Percentiles rank a stretch among this genome's conserved stretches.
Conservation (phyloP, 1,140 invertebrate genomes). For the Bombus vancouverensis region DNA sequence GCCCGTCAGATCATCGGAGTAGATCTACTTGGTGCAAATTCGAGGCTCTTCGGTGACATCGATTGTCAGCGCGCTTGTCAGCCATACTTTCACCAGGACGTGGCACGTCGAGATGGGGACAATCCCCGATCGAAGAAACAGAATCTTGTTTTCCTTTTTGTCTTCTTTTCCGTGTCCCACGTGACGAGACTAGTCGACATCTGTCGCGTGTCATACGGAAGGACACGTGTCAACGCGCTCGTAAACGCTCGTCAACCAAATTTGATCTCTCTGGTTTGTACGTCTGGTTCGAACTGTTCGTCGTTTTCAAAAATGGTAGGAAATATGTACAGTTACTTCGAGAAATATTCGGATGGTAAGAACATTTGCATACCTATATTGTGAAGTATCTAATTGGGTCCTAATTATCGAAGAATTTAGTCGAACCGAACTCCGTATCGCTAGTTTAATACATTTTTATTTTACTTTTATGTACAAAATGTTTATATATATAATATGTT, state of each 20-base stretch:
- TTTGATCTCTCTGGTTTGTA: constrained; percentile 35
- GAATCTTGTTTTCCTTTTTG: constrained; percentile 50
- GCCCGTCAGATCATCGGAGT: constrained; percentile 3
- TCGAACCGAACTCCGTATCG: no score
- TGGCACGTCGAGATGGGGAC: constrained; percentile 13
- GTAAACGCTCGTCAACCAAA: constrained; percentile 59
- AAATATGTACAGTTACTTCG: neutral
- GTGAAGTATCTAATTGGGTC: no score
- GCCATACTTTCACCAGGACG: constrained; percentile 10
- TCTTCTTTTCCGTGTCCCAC: constrained; percentile 2
- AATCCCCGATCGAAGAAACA: constrained; percentile 54
- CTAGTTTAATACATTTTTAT: no score
- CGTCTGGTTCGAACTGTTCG: no score
- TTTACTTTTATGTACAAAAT: no score
- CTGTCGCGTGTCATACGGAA: constrained; percentile 63
- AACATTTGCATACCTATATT: no score
- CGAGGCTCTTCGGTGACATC: constrained; percentile 4
- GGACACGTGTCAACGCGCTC: constrained; percentile 62
- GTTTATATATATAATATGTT: no score
- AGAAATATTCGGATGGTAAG: neutral
- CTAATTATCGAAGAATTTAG: no score
- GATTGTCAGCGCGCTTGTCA: constrained; percentile 35
- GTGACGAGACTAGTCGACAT: constrained; percentile 63
- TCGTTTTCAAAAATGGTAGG: neutral
- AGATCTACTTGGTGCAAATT: neutral